phyloP scores from a whole-genome alignment of 2,113 vertebrate genomes.

The Panthera leo region DNA sequence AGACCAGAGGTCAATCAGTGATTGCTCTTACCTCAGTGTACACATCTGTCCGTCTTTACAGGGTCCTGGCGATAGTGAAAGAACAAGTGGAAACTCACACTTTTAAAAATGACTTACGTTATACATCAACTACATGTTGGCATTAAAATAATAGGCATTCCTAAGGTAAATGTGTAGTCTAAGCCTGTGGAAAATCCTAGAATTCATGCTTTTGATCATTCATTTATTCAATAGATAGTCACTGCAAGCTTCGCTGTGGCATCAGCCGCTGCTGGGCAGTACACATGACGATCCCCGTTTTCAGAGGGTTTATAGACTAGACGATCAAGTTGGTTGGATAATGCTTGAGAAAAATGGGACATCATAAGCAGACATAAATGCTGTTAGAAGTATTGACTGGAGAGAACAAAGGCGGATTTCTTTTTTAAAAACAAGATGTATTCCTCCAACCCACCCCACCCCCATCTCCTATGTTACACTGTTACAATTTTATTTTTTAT shows the following conservation, averaged over 20 bases:
- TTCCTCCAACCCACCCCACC: rapidly evolving
- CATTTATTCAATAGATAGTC: not conserved
- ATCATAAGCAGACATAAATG: not conserved
- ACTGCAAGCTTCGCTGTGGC: not conserved
- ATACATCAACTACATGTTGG: not conserved
- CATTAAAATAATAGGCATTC: not conserved
- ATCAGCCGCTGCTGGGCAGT: not conserved
- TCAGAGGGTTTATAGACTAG: not conserved
- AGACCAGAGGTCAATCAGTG: not conserved
- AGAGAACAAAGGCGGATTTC: not conserved
- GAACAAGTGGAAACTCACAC: not conserved
- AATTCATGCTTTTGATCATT: not conserved
- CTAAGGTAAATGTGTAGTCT: not conserved
- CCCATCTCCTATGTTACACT: not conserved
- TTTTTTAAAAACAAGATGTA: not conserved
- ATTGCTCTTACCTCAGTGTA: not conserved
- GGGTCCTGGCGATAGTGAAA: not conserved
- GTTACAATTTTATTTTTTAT: not conserved
- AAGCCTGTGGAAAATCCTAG: not conserved
- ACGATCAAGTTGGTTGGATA: not conserved
- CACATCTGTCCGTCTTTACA: not conserved
- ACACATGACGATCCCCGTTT: not conserved
- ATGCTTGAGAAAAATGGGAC: not conserved
- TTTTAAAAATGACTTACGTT: not conserved
- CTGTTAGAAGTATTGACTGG: not conserved